Base-by-base conservation (phyloP, 2,113 vertebrate genomes). In the Odocoileus virginianus region DNA sequence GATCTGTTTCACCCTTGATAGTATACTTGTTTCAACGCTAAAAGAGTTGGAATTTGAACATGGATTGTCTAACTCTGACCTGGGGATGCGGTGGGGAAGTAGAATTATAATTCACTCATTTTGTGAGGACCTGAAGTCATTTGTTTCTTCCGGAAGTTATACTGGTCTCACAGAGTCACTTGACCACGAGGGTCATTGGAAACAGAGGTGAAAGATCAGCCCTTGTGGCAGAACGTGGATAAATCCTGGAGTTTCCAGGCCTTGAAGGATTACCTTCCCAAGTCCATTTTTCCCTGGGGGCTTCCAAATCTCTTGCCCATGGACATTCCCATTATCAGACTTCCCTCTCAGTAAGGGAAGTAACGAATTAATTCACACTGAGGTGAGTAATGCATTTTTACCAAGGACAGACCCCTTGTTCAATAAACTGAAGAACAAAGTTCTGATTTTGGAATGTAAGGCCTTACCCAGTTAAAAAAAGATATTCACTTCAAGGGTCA, bases 361-460 rank as follows among this genome's bases (percentile, higher is more conserved):
- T 13, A 58, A 86, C 36, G 74, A 61, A 57, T n/a, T 25, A 71
- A 92, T 82, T 86, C 33, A 61, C 30, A 64, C 15, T 2, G 12
- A 74, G n/a, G 2, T 36, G 33, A 55, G 45, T 60, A 74, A 7
- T 14, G 14, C 13, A 1, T 54, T 86, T 96, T 85, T 52, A 64
- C 45, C 61, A 87, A 83, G 28, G 14, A 43, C 25, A 74, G 83
- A 96, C 85, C 47, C 55, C 25, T 67, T 78, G 21, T 60, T 83
- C 43, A 92, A 23, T 10, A 81, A 90, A 23, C 52, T 47, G 64
- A 91, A 45, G 21, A 95, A 60, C 23, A 85, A 61, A 61, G 27
- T 27, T 55, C 43, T 96, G 47, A 36, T 36, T 94, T 58, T 60
- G 81, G 40, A 79, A 96, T 36, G 50, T 93, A 84, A 89, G 30